Evolutionary conservation across 2,797 vertebrate species (phyloP).

Genomic region (Lithobates pipiens): DNA sequence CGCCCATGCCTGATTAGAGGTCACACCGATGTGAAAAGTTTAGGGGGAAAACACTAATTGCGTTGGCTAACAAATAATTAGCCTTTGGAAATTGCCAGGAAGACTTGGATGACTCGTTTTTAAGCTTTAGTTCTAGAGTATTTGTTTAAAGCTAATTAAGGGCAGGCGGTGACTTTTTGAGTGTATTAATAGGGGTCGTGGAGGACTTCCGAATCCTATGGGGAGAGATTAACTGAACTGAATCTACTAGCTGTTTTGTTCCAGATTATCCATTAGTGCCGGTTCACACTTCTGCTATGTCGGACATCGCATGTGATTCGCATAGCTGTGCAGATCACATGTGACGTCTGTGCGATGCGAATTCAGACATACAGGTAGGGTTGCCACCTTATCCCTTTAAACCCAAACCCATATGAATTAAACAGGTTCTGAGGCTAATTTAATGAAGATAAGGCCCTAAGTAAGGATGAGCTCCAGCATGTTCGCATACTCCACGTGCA

Average conservation of each 20-base stretch:
- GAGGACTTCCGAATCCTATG: neutral
- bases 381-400: too few relatives aligned
- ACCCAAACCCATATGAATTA: too few relatives aligned
- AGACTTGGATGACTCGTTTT: constrained; percentile 16
- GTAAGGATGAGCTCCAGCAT: too few relatives aligned
- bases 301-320: too few relatives aligned
- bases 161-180: constrained; percentile 21
- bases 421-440: too few relatives aligned
- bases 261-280: too few relatives aligned
- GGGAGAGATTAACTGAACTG: neutral
- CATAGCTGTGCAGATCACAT: too few relatives aligned
- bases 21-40: constrained; percentile 74
- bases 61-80: constrained; percentile 78
- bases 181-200: neutral
- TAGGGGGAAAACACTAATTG: constrained; percentile 67
- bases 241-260: neutral
- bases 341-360: too few relatives aligned
- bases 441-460: too few relatives aligned
- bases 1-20: constrained; percentile 77
- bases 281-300: too few relatives aligned
- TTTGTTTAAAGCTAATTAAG: constrained; percentile 3
- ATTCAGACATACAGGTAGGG: too few relatives aligned
- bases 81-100: constrained; percentile 68
- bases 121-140: constrained; percentile 10
- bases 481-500: too few relatives aligned